Evolutionary conservation across 2,888 invertebrate genomes (phyloP).

Genomic region (Bruchidius siliquastri): DNA sequence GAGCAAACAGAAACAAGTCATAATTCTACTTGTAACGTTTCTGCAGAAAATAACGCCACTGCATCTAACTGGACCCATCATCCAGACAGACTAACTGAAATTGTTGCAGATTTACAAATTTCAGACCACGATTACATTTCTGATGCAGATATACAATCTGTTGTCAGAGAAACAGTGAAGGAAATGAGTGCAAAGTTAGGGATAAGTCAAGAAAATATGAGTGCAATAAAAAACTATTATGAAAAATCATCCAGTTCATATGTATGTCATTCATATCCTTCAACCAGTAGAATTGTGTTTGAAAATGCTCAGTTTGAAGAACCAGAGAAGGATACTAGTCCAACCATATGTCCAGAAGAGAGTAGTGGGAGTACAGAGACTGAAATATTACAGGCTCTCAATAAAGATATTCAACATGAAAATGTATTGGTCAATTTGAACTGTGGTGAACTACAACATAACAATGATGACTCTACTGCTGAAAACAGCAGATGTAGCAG

Average conservation of each 20-base stretch:
- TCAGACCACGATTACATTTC: not conserved
- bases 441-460: not conserved
- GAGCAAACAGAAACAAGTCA: not conserved
- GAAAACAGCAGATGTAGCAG: not conserved
- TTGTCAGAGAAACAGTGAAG: conserved; percentile 8
- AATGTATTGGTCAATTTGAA: not conserved
- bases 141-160: conserved; percentile 9
- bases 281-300: not conserved
- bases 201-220: conserved; percentile 10
- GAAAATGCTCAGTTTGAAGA: conserved; percentile 5
- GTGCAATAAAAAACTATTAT: conserved; percentile 13
- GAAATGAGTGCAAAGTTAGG: conserved; percentile 11
- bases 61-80: not conserved
- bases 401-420: too few species aligned
- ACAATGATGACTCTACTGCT: not conserved
- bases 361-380: not conserved
- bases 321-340: conserved; percentile 14
- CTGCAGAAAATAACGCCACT: not conserved
- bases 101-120: not conserved
- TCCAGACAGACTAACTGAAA: not conserved
- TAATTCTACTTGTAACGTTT: not conserved
- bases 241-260: conserved; percentile 10
- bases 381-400: not conserved
- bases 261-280: not conserved
- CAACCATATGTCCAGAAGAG: not conserved